Conservation (phyloP, 2,113 vertebrate genomes). For the Dicentrarchus labrax region DNA sequence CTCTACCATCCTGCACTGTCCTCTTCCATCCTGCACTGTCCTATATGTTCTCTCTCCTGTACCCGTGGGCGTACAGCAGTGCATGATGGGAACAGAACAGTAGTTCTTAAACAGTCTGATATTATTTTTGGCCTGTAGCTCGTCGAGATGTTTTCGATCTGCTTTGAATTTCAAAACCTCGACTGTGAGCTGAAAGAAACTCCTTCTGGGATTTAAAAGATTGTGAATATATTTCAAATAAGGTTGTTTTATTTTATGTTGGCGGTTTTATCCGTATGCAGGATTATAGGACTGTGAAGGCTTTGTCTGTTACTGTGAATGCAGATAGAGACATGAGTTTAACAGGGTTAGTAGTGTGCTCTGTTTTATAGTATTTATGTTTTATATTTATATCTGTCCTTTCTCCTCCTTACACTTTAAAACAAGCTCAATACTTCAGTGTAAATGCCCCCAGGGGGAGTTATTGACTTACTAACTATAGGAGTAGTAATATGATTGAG, state of each 20-base stretch:
- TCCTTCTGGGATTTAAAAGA: slow-evolving; percentile 1
- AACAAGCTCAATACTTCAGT: too few species aligned
- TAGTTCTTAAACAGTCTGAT: slow-evolving; percentile 35
- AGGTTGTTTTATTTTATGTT: background rate
- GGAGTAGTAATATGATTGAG: too few species aligned
- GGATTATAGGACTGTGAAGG: background rate
- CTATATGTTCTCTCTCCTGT: background rate
- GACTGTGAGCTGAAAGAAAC: slow-evolving; percentile 21
- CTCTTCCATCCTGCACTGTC: background rate
- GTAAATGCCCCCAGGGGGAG: too few species aligned
- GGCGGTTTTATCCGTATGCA: background rate
- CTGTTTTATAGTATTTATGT: too few species aligned
- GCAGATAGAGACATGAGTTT: background rate
- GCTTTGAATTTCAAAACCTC: slow-evolving; percentile 41
- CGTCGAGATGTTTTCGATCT: slow-evolving; percentile 27
- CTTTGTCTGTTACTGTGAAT: background rate
- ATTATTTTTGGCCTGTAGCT: slow-evolving; percentile 45
- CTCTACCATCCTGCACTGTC: background rate
- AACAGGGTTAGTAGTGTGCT: too few species aligned
- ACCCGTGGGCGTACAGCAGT: background rate
- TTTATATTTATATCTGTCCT: too few species aligned
- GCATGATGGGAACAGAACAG: slow-evolving; percentile 10
- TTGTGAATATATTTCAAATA: background rate
- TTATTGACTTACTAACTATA: too few species aligned
- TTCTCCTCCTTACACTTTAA: too few species aligned